Base-by-base conservation (phyloP, 2,797 vertebrate species). In the Gymnodraco acuticeps region DNA sequence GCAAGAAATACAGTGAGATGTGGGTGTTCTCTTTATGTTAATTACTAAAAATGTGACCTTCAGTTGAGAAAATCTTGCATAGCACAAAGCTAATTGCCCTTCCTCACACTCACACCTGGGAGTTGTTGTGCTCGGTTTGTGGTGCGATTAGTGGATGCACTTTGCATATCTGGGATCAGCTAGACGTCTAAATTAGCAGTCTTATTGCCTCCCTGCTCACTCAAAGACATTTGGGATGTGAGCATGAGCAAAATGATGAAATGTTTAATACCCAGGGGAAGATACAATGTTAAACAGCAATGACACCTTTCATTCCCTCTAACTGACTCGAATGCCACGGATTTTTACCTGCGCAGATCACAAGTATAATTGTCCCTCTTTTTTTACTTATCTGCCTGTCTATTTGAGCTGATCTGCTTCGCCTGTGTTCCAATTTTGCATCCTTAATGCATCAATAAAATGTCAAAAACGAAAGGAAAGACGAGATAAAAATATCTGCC, bases 401-500 rank as follows among this genome's bases (percentile, higher is more conserved):
- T 84, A 16, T 80, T 81, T 33, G 23, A 42, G 50, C 77, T 60
- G 31, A 71, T 81, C 41, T 38, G 54, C 59, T n/a, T 17, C 16
- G 20, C 75, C 20, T 43, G 60, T 75, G 80, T 77, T 83, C 76
- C 70, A 67, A 73, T 88, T 87, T 72, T 56, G 45, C 9, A 16
- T 78, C 65, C 85, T 78, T 77, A 81, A 84, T 77, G 64, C 78
- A 77, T 89, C 88, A 89, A 78, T 88, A 83, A 89, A 81, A 81
- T 85, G 89, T 87, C 90, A 89, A 85, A 89, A 70, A 78, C 67
- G 52, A 90, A 86, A 85, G 62, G 46, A 56, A 52, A 70, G 53
- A 58, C 17, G 46, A 78, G 81, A 81, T 81, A 88, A 90, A 91
- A 91, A 90, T 89, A 91, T 84, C 82, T 11, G 27, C 56, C 59